Percentiles rank a stretch among this genome's conserved stretches.
These are phyloP conservation scores for Anser brachyrhynchus DNA, from an alignment of 2,113 vertebrate genomes.

Conservation along the genomic window DNA sequence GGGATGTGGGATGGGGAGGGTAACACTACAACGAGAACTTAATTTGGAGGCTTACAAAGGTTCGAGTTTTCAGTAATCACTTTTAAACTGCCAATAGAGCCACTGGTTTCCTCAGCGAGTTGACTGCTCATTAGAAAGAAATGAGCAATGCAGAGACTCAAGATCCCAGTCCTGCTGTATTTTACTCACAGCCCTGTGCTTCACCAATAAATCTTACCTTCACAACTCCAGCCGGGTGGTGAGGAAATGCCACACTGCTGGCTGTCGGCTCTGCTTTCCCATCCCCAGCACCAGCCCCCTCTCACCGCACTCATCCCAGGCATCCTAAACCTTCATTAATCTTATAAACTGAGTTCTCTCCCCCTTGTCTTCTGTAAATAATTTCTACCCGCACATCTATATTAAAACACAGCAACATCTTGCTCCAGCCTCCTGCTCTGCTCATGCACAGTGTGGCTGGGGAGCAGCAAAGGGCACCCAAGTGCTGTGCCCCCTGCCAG, in stretches of 20 bases:
- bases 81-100: background rate
- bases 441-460: rapidly evolving
- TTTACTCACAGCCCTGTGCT: background rate
- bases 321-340: background rate
- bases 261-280: background rate
- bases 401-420: background rate
- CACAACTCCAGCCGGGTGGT: background rate
- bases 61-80: background rate
- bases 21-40: background rate
- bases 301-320: background rate
- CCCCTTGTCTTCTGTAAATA: background rate
- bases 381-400: background rate
- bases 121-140: background rate
- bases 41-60: background rate
- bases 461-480: background rate
- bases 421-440: background rate
- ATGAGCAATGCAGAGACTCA: background rate
- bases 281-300: background rate
- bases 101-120: background rate
- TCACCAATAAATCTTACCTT: background rate
- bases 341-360: background rate
- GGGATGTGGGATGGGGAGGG: background rate
- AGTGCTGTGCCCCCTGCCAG: rapidly evolving
- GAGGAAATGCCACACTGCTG: background rate
- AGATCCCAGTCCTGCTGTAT: background rate